These are phyloP conservation scores for Manis crassicaudata DNA, from an alignment of 2,797 vertebrate genomes.

Conservation along the genomic window DNA sequence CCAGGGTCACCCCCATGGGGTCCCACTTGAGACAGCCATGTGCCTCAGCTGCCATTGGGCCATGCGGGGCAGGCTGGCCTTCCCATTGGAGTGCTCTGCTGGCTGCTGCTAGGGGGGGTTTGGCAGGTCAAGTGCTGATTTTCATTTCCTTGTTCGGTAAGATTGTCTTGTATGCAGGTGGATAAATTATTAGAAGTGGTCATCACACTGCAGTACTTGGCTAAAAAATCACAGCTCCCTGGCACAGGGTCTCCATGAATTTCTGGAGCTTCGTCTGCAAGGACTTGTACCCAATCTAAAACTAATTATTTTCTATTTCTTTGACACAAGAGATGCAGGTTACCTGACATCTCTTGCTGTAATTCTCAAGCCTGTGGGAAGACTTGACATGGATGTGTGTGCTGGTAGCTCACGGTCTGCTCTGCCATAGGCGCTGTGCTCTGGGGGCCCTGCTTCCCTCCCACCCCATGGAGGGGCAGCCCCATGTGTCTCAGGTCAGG, in stretches of 20 bases:
- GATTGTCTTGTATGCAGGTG: not conserved
- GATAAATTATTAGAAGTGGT: not conserved
- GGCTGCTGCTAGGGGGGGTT: not conserved
- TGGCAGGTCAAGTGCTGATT: not conserved
- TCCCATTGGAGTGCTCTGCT: not conserved
- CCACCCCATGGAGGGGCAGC: not conserved
- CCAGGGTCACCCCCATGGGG: not conserved
- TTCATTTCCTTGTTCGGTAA: not conserved
- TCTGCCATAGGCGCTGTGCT: accelerated
- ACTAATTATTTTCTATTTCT: not conserved
- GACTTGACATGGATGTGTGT: not conserved
- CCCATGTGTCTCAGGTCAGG: not conserved
- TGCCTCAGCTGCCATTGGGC: not conserved
- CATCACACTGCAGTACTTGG: not conserved
- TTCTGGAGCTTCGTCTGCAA: not conserved
- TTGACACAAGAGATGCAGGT: not conserved
- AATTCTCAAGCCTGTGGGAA: not conserved
- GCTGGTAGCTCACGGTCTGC: too few species aligned
- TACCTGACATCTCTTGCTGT: not conserved
- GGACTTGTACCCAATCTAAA: not conserved
- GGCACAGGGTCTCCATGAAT: not conserved
- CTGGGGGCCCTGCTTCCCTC: not conserved
- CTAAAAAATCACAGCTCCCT: not conserved
- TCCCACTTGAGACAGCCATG: not conserved
- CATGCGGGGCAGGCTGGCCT: not conserved